Evolutionary conservation across 2,797 vertebrate species (phyloP).

Genomic region (Neostethus bicornis): DNA sequence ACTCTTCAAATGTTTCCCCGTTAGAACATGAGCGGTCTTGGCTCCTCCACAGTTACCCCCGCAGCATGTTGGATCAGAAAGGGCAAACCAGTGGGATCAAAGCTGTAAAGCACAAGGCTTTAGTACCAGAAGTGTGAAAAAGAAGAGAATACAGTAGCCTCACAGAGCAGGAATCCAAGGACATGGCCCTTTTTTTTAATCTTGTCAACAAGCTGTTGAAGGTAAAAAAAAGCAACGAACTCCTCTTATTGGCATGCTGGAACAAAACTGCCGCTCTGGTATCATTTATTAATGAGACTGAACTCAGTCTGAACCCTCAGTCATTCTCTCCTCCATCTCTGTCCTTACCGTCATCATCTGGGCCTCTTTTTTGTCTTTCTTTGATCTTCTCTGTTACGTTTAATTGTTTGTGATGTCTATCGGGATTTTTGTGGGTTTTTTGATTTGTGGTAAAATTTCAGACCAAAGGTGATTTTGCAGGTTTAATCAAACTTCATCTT

Average conservation of each 20-base stretch:
- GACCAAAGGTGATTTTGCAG: constrained; percentile 35
- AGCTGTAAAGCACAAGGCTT: constrained; percentile 16
- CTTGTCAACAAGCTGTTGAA: constrained; percentile 21
- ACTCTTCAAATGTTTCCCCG: constrained; percentile 16
- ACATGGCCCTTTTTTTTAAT: constrained; percentile 46
- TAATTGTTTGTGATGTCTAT: neutral
- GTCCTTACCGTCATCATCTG: neutral
- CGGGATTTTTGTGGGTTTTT: neutral
- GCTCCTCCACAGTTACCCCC: constrained; percentile 16
- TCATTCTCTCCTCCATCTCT: neutral
- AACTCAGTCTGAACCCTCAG: constrained; percentile 59
- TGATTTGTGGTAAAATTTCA: constrained; percentile 3
- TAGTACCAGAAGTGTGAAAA: constrained; percentile 10
- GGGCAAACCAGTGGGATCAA: constrained; percentile 47
- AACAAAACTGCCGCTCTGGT: constrained; percentile 28
- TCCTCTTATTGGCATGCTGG: constrained; percentile 48
- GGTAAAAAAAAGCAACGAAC: constrained; percentile 8
- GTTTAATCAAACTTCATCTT: too few species aligned
- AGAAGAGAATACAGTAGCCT: neutral
- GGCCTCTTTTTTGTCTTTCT: neutral
- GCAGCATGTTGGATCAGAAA: constrained; percentile 31
- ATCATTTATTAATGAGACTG: constrained; percentile 62
- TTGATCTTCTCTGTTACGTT: neutral
- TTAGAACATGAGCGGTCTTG: constrained; percentile 13
- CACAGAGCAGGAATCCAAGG: constrained; percentile 22